phyloP scores from a whole-genome alignment of 1,140 invertebrate species.

The Akabosia matsudoensis region DNA sequence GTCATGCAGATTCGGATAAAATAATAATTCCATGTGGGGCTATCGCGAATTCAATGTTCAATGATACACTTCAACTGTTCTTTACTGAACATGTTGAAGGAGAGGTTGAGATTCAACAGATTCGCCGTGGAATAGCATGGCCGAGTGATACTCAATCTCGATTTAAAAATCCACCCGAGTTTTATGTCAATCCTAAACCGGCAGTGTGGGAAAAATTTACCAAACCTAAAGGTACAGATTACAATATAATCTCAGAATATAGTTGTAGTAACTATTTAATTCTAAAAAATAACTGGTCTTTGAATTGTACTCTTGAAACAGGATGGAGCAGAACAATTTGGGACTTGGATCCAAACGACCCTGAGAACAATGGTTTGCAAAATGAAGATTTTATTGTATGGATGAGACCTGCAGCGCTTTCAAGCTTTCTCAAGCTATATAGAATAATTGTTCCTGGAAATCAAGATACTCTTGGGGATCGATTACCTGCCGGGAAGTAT shows the following conservation, averaged over 20 bases:
- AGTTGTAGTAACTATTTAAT: neutral
- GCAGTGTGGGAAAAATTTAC: slow-evolving; percentile 31
- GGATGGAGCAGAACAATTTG: slow-evolving; percentile 76
- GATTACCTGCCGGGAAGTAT: slow-evolving; percentile 75
- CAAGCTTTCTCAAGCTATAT: slow-evolving; percentile 92
- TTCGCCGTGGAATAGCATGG: slow-evolving; percentile 93
- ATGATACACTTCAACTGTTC: slow-evolving; percentile 37
- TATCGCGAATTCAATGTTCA: slow-evolving; percentile 73
- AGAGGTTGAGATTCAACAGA: slow-evolving; percentile 57
- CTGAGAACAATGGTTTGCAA: slow-evolving; percentile 84
- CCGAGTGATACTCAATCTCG: slow-evolving; percentile 84
- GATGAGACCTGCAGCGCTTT: slow-evolving; percentile 93
- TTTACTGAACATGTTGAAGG: neutral
- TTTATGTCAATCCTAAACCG: neutral
- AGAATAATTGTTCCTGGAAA: slow-evolving; percentile 73
- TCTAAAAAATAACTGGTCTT: neutral
- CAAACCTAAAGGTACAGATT: slow-evolving; percentile 39
- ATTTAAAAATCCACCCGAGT: slow-evolving; percentile 68
- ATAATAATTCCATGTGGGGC: slow-evolving; percentile 93
- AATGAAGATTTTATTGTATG: slow-evolving; percentile 93
- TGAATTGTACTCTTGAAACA: too few species aligned
- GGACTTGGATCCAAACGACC: slow-evolving; percentile 68
- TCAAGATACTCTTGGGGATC: slow-evolving; percentile 58
- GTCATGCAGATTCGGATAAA: slow-evolving; percentile 41
- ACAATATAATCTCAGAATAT: neutral